Evolutionary conservation across 2,797 vertebrate species (phyloP).

Genomic region (Lates japonicus): DNA sequence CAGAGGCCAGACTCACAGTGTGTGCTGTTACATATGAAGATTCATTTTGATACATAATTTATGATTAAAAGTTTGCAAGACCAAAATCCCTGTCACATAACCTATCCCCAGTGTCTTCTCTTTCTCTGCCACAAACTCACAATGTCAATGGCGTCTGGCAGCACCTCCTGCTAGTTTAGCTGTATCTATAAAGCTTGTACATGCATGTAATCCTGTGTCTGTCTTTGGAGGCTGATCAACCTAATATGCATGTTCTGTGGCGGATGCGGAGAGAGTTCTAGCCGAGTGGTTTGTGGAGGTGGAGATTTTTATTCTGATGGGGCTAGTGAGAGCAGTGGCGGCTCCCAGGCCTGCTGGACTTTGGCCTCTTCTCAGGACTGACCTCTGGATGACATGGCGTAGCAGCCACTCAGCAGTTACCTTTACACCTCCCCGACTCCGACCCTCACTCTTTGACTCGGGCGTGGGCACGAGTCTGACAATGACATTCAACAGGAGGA

Average conservation of each 20-base stretch:
- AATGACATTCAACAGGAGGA: slow-evolving; percentile 89
- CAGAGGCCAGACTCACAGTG: slow-evolving; percentile 22
- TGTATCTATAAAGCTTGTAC: slow-evolving; percentile 7
- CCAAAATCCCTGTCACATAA: not conserved
- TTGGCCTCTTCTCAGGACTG: slow-evolving; percentile 95
- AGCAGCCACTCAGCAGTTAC: slow-evolving; percentile 85
- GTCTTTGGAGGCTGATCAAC: slow-evolving; percentile 92
- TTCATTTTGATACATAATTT: slow-evolving; percentile 26
- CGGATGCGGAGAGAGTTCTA: slow-evolving; percentile 96
- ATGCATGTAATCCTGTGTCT: slow-evolving; percentile 4
- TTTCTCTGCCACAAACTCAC: slow-evolving; percentile 10
- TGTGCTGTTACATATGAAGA: slow-evolving; percentile 25
- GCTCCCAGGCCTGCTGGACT: slow-evolving; percentile 88
- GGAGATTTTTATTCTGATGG: slow-evolving; percentile 92
- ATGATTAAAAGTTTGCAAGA: slow-evolving; percentile 19
- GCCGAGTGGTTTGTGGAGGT: slow-evolving; percentile 96
- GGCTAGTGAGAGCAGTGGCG: slow-evolving; percentile 88
- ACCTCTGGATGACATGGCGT: slow-evolving; percentile 94
- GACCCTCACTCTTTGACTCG: slow-evolving; percentile 95
- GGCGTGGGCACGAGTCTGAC: slow-evolving; percentile 94
- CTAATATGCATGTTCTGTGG: slow-evolving; percentile 97
- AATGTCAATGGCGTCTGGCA: slow-evolving; percentile 11
- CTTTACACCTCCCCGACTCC: slow-evolving; percentile 86
- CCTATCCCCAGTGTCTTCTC: slow-evolving; percentile 1
- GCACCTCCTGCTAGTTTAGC: slow-evolving; percentile 28